Evolutionary conservation across 2,888 invertebrate genomes (phyloP), one percentile per base, ranked within the genome.

Genomic region (Pseudanteris insignis): DNA sequence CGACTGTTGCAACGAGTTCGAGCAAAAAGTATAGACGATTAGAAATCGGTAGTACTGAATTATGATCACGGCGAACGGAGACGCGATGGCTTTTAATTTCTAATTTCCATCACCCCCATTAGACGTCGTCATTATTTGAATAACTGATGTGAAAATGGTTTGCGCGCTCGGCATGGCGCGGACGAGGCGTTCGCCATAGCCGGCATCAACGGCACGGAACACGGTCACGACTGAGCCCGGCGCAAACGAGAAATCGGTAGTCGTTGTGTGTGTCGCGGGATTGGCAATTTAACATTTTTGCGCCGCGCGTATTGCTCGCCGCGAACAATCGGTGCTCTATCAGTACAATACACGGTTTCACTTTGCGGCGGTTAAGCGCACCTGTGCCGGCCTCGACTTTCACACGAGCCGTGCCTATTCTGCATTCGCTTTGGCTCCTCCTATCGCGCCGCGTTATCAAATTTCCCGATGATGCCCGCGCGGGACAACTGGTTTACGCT

Each of bases 301-400:
- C 33, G 24, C 36, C 29, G 41, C 40, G 47, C 12, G 50, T 50
- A 54, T 61, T 54, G 40, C 58, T 18, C 55, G 30, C 50, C 54
- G 30, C 47, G 58, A 63, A 63, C 53, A 58, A 63, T 63, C 58
- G 50, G 54, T 47, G 51, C 40, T 59, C 40, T 38, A 46, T 51
- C 40, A 46, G 24, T 13, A 44, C 44, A 38, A 7, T 37, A 38
- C 37, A 37, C n/a, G n/a, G 53, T 59, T 53, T 59, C 59, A 34
- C 51, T 51, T 41, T 29, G n/a, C 33, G 41, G 36, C 24, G 38
- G 50, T 51, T 38, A 34, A 37, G 29, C 28, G 34, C 54, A 59
- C 54, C 54, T 54, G 50, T 38, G 37, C 40, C 47, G 34, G 48
- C 51, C 46, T 37, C 43, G 58, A 58, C 62, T 63, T 63, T 63